These are phyloP conservation scores for Pangasius krempfi DNA, from an alignment of 2,797 vertebrate genomes.

Conservation along the genomic window DNA sequence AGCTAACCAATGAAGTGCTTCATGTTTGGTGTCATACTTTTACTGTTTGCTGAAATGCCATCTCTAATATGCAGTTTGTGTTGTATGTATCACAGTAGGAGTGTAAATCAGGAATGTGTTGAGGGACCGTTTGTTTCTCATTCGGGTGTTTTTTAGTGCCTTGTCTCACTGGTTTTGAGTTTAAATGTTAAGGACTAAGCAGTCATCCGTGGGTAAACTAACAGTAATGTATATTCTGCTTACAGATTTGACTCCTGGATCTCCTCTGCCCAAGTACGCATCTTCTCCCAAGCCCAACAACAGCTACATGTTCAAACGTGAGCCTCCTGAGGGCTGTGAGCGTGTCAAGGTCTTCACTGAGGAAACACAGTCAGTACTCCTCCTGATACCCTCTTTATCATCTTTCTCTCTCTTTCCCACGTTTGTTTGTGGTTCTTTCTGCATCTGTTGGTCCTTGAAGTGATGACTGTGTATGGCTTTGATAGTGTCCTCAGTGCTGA, in stretches of 20 bases:
- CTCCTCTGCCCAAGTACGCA: conserved; percentile 85
- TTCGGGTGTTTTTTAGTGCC: neutral
- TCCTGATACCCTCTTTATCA: conserved; percentile 15
- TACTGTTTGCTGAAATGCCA: neutral
- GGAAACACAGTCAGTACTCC: conserved; percentile 83
- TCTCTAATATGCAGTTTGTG: neutral
- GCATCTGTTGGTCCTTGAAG: conserved; percentile 41
- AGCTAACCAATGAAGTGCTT: neutral
- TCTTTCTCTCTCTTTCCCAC: conserved; percentile 24
- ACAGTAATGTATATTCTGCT: conserved; percentile 24
- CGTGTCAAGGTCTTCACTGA: conserved; percentile 86
- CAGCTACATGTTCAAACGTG: conserved; percentile 89
- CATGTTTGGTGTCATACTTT: neutral
- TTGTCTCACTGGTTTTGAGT: neutral
- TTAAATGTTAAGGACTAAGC: neutral
- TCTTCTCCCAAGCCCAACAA: conserved; percentile 90
- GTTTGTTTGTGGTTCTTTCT: conserved; percentile 32
- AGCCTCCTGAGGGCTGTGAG: conserved; percentile 88
- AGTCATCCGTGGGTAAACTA: neutral
- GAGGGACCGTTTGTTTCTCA: neutral
- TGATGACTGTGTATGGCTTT: conserved; percentile 18
- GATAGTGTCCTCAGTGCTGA: conserved; percentile 22
- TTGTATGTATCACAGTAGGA: neutral
- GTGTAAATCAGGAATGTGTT: neutral
- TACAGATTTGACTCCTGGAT: conserved; percentile 61